Evolutionary conservation across 2,113 vertebrate species (phyloP).

Genomic region (Sinocyclocheilus anshuiensis): DNA sequence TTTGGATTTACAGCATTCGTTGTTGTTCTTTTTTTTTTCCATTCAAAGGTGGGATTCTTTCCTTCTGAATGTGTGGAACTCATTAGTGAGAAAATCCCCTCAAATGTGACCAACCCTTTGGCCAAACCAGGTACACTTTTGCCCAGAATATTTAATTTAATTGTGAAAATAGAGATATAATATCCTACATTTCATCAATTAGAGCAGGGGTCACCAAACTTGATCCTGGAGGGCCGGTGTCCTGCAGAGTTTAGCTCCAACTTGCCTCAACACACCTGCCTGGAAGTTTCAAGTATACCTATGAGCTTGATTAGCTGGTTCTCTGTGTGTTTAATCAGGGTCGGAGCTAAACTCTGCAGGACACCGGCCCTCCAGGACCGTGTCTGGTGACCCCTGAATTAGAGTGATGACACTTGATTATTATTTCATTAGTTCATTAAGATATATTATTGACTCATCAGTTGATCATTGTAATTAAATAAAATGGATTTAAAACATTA

Average conservation of each 20-base stretch:
- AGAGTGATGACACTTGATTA: background rate
- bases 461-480: background rate
- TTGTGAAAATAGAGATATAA: background rate
- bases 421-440: too few species aligned
- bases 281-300: too few species aligned
- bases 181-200: background rate
- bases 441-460: background rate
- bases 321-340: too few species aligned
- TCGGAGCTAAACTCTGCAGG: too few species aligned
- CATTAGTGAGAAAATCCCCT: slow-evolving; percentile 95
- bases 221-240: too few species aligned
- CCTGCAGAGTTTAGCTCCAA: too few species aligned
- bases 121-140: slow-evolving; percentile 88
- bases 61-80: slow-evolving; percentile 96
- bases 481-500: background rate
- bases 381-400: too few species aligned
- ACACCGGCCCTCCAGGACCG: too few species aligned
- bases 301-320: too few species aligned
- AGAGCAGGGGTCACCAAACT: too few species aligned
- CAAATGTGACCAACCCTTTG: slow-evolving; percentile 89
- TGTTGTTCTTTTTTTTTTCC: slow-evolving; percentile 35
- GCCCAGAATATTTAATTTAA: background rate
- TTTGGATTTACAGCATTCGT: background rate
- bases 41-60: slow-evolving; percentile 91
- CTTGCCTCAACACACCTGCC: too few species aligned